Evolutionary conservation across 2,888 invertebrate genomes (phyloP).

Genomic region (Amphipyra berbera): DNA sequence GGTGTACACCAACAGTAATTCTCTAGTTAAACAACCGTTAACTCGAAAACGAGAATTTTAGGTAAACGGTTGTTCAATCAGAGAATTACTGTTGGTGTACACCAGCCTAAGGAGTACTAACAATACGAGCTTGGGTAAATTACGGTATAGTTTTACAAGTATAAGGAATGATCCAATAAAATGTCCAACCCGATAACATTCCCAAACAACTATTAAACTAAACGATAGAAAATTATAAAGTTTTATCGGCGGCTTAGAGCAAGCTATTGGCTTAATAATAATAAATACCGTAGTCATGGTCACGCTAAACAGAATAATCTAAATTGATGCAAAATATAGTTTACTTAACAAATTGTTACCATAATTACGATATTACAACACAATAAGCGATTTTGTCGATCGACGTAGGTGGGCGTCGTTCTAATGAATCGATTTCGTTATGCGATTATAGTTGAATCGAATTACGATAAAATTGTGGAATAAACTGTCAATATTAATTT

Average conservation of each 20-base stretch:
- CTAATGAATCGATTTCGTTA: slow-evolving; percentile 55
- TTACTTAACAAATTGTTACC: slow-evolving; percentile 51
- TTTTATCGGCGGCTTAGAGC: slow-evolving; percentile 10
- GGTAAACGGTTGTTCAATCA: too few relatives aligned
- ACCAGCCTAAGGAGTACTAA: too few relatives aligned
- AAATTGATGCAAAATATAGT: slow-evolving; percentile 54
- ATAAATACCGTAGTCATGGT: slow-evolving; percentile 35
- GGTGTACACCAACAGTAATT: too few relatives aligned
- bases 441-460: slow-evolving; percentile 46
- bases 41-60: too few relatives aligned
- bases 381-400: slow-evolving; percentile 48
- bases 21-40: too few relatives aligned
- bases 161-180: slow-evolving; percentile 4
- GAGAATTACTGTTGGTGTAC: too few relatives aligned
- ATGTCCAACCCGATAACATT: slow-evolving; percentile 5
- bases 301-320: slow-evolving; percentile 42
- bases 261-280: slow-evolving; percentile 26
- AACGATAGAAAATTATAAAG: slow-evolving; percentile 32
- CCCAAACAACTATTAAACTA: slow-evolving; percentile 9
- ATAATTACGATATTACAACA: slow-evolving; percentile 54
- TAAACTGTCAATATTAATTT: slow-evolving; percentile 34
- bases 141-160: slow-evolving; percentile 1
- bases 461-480: slow-evolving; percentile 44
- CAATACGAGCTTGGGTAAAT: not conserved
- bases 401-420: slow-evolving; percentile 58